Evolutionary conservation across 2,113 vertebrate species (phyloP), one percentile per base, ranked within the genome.

Genomic region (Diglossa brunneiventris): DNA sequence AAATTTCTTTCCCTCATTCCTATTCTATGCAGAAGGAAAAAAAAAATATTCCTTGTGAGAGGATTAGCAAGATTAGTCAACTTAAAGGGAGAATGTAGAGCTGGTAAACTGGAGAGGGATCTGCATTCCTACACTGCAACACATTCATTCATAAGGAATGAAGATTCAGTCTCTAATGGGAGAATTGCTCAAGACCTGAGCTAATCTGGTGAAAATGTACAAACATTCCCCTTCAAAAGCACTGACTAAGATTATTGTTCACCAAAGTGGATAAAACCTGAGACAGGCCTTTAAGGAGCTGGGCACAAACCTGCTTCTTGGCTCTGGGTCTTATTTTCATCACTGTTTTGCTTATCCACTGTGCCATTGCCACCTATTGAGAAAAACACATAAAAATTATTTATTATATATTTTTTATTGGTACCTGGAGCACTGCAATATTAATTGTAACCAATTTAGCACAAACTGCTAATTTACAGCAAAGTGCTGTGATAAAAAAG

Each of bases 221-320:
- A 93, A 88, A 89, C 37, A 47, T 63, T 89, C 87, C 73, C 89
- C 53, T 22, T 94, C 89, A 89, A 96, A 41, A 85, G 77, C 74
- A 95, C 41, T 42, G 83, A 95, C 67, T 41, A 44, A 72, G 76
- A 82, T 87, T 92, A 78, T 90, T 96, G 87, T 95, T 97, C 93
- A 95, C 87, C 87, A 92, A 73, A 66, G 82, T 85, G 84, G 79
- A 96, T 78, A 90, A 96, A 94, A 84, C 66, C 76, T 55, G 83
- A 77, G 72, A 61, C 70, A 96, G 76, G 47, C 49, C 83, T 94
- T 95, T 90, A 97, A 96, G 84, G 74, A 91, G 90, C 87, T 72
- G 27, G 3, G 90, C 76, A 97, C 97, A 87, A 92, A 98, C 98
- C 98, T 98, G 96, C 59, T 92, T 97, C 97, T 96, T 26, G 83